Evolutionary conservation across 2,888 invertebrate genomes (phyloP).

Genomic region (Drosophila meridionalis): DNA sequence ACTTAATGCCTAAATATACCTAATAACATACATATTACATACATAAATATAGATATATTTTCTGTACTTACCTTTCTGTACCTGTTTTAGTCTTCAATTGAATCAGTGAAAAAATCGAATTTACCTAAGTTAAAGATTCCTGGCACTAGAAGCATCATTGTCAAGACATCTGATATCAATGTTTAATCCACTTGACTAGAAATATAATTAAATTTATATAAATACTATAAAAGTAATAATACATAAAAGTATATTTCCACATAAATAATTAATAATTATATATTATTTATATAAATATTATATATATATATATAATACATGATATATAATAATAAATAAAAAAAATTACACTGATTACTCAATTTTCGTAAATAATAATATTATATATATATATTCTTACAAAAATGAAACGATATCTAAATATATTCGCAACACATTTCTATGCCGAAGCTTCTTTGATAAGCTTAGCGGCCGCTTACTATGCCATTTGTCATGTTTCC

Average conservation of each 20-base stretch:
- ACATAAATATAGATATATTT: background rate
- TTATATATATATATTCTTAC: background rate
- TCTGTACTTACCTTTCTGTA: background rate
- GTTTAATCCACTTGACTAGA: too few species aligned
- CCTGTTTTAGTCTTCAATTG: background rate
- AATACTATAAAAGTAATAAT: too few species aligned
- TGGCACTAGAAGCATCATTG: background rate
- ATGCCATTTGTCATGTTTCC: constrained; percentile 39
- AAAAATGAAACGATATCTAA: background rate
- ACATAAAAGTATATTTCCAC: too few species aligned
- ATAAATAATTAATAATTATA: too few species aligned
- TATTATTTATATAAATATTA: too few species aligned
- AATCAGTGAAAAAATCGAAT: background rate
- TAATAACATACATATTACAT: background rate
- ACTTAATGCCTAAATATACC: background rate
- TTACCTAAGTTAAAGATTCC: background rate
- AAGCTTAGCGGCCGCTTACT: constrained; percentile 6
- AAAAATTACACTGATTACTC: background rate
- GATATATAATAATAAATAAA: too few species aligned
- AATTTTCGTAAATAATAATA: background rate
- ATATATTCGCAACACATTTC: background rate
- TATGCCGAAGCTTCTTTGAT: background rate
- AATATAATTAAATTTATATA: too few species aligned
- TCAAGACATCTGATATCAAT: too few species aligned
- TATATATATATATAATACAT: too few species aligned